These are phyloP conservation scores for Montifringilla adamsi DNA, from an alignment of 2,113 vertebrate genomes.

Conservation along the genomic window DNA sequence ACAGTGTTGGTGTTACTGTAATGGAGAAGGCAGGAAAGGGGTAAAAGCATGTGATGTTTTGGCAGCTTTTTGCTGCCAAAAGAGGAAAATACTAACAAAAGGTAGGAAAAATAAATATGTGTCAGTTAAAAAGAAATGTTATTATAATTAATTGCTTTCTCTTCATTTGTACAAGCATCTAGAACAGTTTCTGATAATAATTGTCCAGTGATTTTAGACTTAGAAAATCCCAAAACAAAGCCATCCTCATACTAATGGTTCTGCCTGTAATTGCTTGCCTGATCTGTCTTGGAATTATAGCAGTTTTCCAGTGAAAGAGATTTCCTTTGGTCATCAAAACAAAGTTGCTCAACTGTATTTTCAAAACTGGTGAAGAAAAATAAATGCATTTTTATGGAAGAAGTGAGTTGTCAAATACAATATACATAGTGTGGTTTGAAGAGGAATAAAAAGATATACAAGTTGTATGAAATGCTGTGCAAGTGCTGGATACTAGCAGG, in stretches of 20 bases:
- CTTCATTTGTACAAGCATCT: neutral
- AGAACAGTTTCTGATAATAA: neutral
- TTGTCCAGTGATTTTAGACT: neutral
- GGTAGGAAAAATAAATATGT: neutral
- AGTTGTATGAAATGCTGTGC: neutral
- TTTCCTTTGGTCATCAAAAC: neutral
- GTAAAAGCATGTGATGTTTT: accelerated
- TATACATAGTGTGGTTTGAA: neutral
- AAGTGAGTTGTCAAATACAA: neutral
- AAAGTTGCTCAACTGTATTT: neutral
- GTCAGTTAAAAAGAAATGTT: neutral
- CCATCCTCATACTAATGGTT: neutral
- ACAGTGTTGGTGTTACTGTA: neutral
- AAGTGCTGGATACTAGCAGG: neutral
- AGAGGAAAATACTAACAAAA: neutral
- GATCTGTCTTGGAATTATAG: neutral
- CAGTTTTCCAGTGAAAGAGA: neutral
- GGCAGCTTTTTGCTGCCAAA: neutral
- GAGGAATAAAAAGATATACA: neutral
- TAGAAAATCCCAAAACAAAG: neutral
- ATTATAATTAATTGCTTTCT: neutral
- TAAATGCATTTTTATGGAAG: neutral
- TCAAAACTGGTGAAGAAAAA: neutral
- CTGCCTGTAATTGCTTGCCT: neutral
- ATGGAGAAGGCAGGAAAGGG: neutral